phyloP scores from a whole-genome alignment of 2,888 invertebrate species.

The Chalcis sispes region DNA sequence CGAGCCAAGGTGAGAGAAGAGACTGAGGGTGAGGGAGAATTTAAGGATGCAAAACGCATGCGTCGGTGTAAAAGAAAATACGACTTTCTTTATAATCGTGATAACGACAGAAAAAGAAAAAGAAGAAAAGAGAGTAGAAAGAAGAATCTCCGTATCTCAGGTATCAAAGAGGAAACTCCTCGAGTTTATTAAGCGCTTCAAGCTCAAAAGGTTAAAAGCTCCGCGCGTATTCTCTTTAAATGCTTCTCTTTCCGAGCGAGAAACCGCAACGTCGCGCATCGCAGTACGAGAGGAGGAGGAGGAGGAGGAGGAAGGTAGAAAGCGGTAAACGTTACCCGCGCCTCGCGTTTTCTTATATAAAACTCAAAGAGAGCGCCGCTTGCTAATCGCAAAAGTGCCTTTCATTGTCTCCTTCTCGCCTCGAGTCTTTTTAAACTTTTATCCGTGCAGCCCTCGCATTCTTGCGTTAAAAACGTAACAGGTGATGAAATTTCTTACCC shows the following conservation, averaged over 20 bases:
- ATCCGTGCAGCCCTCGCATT: not conserved
- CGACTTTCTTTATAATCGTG: not conserved
- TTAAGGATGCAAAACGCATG: no score
- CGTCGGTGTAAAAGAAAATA: not conserved
- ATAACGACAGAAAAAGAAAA: not conserved
- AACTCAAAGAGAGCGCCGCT: not conserved
- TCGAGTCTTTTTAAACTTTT: not conserved
- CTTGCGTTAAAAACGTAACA: constrained; percentile 17
- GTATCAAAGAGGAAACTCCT: not conserved
- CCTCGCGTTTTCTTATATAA: not conserved
- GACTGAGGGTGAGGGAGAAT: no score
- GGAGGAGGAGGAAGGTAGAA: no score
- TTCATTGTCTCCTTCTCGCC: constrained; percentile 7
- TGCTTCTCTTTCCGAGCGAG: no score
- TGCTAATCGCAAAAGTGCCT: constrained; percentile 13
- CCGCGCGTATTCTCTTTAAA: constrained; percentile 1
- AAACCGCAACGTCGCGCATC: no score
- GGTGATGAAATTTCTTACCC: no score
- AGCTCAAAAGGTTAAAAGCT: constrained; percentile 30
- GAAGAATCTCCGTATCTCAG: not conserved
- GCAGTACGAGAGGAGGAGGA: no score
- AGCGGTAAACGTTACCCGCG: constrained; percentile 19
- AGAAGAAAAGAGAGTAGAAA: not conserved
- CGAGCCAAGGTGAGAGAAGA: no score
- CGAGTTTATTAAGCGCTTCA: no score